A percentile compares a stretch with the other conserved stretches of the same genome.
Conservation (phyloP, 2,113 vertebrate genomes). For the Chloebia gouldiae region DNA sequence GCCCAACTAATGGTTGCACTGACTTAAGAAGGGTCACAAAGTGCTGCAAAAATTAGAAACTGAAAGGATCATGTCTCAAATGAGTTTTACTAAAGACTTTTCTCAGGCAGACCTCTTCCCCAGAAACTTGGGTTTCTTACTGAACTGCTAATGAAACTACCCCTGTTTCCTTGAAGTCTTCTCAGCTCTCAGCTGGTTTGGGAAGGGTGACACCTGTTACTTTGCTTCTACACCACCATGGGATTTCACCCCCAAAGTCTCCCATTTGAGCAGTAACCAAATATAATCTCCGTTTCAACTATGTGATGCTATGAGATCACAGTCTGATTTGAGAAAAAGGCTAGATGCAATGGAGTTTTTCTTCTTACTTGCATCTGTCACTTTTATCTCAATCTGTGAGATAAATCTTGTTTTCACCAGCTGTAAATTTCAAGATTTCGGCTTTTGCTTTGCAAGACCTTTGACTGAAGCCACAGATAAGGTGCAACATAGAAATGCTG, state of each 20-base stretch:
- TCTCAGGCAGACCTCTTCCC: background rate
- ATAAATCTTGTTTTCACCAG: background rate
- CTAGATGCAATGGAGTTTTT: background rate
- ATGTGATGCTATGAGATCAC: background rate
- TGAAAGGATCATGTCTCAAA: background rate
- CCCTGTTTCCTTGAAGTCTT: background rate
- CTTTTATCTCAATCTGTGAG: background rate
- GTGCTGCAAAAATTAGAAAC: background rate
- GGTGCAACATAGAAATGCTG: background rate
- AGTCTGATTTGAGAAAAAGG: background rate
- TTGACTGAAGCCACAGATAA: background rate
- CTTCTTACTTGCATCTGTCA: background rate
- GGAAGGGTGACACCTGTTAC: background rate
- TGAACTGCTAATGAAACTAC: background rate
- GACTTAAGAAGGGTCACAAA: background rate
- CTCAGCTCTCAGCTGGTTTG: background rate
- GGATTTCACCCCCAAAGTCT: background rate
- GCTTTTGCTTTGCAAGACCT: background rate
- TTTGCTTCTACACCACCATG: background rate
- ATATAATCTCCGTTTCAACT: background rate
- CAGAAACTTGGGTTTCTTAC: background rate
- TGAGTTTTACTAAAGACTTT: background rate
- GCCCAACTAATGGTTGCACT: background rate
- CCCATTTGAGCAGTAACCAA: background rate
- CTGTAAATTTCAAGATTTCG: background rate